phyloP scores from a whole-genome alignment of 1,140 invertebrate genomes.

The Drosophila seguyi region DNA sequence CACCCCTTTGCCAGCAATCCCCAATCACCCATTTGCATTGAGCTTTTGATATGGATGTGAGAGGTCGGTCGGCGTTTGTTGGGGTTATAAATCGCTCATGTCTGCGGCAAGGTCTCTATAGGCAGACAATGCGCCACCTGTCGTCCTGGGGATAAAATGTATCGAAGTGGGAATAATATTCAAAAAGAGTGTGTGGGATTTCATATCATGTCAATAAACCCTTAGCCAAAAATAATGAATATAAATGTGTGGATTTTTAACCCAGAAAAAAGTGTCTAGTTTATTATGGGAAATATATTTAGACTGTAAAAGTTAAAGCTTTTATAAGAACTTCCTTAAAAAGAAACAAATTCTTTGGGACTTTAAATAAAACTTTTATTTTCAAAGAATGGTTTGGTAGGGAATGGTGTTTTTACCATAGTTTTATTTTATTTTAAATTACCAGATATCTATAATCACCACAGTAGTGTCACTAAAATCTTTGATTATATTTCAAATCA shows the following conservation, averaged over 20 bases:
- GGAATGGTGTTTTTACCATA: background rate
- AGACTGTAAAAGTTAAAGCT: background rate
- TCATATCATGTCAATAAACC: conserved; percentile 5
- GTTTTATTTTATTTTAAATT: background rate
- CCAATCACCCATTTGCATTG: conserved; percentile 35
- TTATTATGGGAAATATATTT: conserved; percentile 13
- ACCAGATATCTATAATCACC: background rate
- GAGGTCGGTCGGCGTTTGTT: conserved; percentile 12
- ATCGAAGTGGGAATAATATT: conserved; percentile 19
- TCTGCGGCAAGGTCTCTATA: conserved; percentile 5
- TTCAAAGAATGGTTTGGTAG: background rate
- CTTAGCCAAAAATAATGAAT: background rate
- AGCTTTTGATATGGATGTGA: conserved; percentile 20
- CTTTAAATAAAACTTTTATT: background rate
- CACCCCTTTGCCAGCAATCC: conserved; percentile 1
- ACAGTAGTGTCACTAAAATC: background rate
- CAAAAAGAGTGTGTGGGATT: conserved; percentile 1
- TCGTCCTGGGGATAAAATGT: conserved; percentile 9
- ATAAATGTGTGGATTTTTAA: background rate
- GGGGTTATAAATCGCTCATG: conserved; percentile 42
- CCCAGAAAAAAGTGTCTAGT: background rate
- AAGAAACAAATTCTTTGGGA: background rate
- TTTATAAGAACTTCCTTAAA: background rate
- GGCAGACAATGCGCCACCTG: conserved; percentile 26
- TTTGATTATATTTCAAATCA: background rate